Base-by-base conservation (phyloP, 1,140 invertebrate genomes). In the Drosophila takahashii region DNA sequence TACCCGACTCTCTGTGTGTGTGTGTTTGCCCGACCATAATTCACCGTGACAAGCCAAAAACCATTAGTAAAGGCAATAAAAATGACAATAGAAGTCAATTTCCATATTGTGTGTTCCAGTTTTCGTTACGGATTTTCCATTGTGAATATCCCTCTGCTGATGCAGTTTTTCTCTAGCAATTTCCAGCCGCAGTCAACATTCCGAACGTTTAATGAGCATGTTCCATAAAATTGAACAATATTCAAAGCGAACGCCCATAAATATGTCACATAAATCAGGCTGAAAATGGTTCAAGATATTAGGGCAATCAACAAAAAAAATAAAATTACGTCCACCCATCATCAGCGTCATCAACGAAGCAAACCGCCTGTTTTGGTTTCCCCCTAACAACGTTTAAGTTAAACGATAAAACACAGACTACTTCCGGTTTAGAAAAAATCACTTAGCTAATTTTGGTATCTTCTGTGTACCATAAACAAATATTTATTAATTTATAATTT, bases 41-140 rank as follows among this genome's bases (percentile, higher is more conserved):
- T 87, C 85, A 84, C 80, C 60, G 51, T 89, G 84, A 87, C 84
- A 87, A 77, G 77, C 84, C 85, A 80, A 74, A 87, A 80, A 80
- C 84, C 84, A 87, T 87, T 87, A 90, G 85, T 84, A 57, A 87
- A 67, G 77, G 84, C 85, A 90, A 87, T 87, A 90, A 87, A 87
- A 87, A 84, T 90, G 85, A 87, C 84, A 87, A 87, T 90, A 84
- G 84, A 89, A 84, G 77, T 89, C 77, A 87, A 87, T 87, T 87
- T 87, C 84, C 84, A 87, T 87, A 84, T 78, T 80, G 69, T 80
- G 52, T 74, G 79, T 81, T 70, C 61, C 66, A 62, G 79, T 79
- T 79, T 83, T 74, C 61, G 79, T 59, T 81, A 72, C 57, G 57
- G 77, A 81, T 77, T 77, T 52, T 70, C 69, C 47, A 74, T 74